A percentile compares a stretch with the other conserved stretches of the same genome.
Evolutionary conservation across 2,888 invertebrate genomes (phyloP).

Genomic region (Cactoblastis cactorum): DNA sequence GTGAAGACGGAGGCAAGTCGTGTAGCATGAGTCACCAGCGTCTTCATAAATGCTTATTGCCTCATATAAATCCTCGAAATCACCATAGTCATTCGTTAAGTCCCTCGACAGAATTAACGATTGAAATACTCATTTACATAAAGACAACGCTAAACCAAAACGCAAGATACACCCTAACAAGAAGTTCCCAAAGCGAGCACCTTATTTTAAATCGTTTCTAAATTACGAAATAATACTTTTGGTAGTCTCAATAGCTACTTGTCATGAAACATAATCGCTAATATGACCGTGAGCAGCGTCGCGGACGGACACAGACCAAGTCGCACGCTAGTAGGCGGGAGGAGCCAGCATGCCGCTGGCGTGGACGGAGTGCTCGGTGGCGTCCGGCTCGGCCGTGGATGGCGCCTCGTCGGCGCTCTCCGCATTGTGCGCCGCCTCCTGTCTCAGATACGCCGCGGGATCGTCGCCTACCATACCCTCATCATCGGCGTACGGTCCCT

Average conservation of each 20-base stretch:
- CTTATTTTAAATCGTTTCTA: constrained; percentile 40
- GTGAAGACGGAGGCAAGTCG: constrained; percentile 76
- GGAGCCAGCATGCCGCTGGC: constrained; percentile 78
- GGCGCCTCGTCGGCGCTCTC: constrained; percentile 69
- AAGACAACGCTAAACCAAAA: constrained; percentile 39
- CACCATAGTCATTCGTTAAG: constrained; percentile 49
- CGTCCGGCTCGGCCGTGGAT: constrained; percentile 81
- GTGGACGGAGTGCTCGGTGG: constrained; percentile 76
- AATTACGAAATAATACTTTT: constrained; percentile 70
- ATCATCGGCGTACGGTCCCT: constrained; percentile 82
- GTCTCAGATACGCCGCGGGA: constrained; percentile 70
- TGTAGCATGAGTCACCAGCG: constrained; percentile 69
- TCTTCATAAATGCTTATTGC: constrained; percentile 61
- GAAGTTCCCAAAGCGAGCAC: constrained; percentile 46
- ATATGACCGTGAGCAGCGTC: constrained; percentile 26
- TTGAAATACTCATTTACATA: constrained; percentile 57
- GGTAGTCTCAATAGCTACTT: constrained; percentile 64
- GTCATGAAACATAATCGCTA: constrained; percentile 33
- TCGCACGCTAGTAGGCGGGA: constrained; percentile 68
- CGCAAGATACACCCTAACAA: constrained; percentile 45
- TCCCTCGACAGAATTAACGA: constrained; percentile 40
- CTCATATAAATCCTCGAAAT: constrained; percentile 58
- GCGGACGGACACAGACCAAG: constrained; percentile 22
- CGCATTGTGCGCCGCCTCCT: constrained; percentile 57
- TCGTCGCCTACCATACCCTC: constrained; percentile 78